These are phyloP conservation scores for Origma solitaria DNA, from an alignment of 2,113 vertebrate genomes.

Conservation along the genomic window DNA sequence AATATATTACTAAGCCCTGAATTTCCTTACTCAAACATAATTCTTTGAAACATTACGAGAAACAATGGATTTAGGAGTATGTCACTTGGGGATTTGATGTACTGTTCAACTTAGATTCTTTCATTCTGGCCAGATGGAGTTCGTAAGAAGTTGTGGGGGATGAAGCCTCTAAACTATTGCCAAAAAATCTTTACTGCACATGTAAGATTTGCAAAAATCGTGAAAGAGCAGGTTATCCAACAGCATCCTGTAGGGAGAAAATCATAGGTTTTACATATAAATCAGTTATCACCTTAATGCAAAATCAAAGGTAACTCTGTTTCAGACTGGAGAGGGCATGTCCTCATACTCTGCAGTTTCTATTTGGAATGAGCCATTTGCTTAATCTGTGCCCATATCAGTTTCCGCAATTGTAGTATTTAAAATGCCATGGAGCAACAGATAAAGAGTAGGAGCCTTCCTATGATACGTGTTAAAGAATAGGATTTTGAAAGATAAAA, in stretches of 20 bases:
- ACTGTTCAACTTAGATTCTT: neutral
- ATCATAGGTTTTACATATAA: neutral
- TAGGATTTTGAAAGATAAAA: neutral
- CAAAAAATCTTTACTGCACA: constrained; percentile 21
- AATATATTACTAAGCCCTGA: constrained; percentile 23
- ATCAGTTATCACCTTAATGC: neutral
- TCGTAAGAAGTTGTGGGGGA: constrained; percentile 8
- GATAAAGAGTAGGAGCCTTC: neutral
- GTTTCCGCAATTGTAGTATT: neutral
- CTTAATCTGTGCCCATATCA: neutral
- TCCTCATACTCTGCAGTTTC: neutral
- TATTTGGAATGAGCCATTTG: neutral
- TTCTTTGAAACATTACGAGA: constrained; percentile 6
- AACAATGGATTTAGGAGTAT: constrained; percentile 41
- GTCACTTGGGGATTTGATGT: constrained; percentile 31
- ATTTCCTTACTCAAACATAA: constrained; percentile 38
- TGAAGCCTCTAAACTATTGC: constrained; percentile 28
- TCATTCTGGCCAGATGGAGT: constrained; percentile 39
- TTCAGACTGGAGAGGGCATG: neutral
- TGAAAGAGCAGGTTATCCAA: neutral
- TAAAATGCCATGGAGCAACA: neutral
- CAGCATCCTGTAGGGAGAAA: neutral
- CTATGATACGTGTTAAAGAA: neutral
- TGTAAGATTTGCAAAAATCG: neutral
- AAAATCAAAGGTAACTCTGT: neutral